phyloP scores from a whole-genome alignment of 2,888 invertebrate species.

The Idaea straminata region DNA sequence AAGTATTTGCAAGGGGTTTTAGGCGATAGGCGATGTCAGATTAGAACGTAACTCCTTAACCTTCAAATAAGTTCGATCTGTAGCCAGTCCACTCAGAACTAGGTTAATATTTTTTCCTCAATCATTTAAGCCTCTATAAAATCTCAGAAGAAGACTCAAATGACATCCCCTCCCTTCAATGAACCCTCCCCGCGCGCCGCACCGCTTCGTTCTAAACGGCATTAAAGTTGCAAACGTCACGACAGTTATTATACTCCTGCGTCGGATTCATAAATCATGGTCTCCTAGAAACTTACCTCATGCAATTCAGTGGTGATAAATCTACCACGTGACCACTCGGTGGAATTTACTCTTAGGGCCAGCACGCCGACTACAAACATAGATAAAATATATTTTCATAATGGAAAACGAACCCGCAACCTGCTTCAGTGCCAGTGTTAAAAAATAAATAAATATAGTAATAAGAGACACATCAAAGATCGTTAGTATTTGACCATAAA shows the following conservation, averaged over 20 bases:
- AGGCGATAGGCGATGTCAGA: too few species aligned
- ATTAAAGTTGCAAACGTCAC: not conserved
- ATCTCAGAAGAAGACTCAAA: not conserved
- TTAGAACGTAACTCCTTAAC: too few species aligned
- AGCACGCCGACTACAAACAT: not conserved
- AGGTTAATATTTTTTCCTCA: not conserved
- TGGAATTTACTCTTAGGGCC: not conserved
- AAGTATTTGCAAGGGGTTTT: too few species aligned
- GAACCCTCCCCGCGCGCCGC: not conserved
- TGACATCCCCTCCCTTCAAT: not conserved
- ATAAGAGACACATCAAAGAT: too few species aligned
- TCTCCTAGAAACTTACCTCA: not conserved
- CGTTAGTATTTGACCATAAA: too few species aligned
- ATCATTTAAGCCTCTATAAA: not conserved
- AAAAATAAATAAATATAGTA: too few species aligned
- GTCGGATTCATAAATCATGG: not conserved
- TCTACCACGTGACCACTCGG: not conserved
- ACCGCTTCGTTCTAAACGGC: not conserved
- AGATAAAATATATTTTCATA: not conserved
- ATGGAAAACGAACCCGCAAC: too few species aligned
- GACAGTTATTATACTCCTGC: conserved; percentile 1
- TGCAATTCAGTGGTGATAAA: not conserved
- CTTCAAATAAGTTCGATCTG: too few species aligned
- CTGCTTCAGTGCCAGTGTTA: too few species aligned
- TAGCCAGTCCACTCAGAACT: too few species aligned